These are phyloP conservation scores for Parasteatoda lunata DNA, from an alignment of 2,888 invertebrate species.

Conservation along the genomic window DNA sequence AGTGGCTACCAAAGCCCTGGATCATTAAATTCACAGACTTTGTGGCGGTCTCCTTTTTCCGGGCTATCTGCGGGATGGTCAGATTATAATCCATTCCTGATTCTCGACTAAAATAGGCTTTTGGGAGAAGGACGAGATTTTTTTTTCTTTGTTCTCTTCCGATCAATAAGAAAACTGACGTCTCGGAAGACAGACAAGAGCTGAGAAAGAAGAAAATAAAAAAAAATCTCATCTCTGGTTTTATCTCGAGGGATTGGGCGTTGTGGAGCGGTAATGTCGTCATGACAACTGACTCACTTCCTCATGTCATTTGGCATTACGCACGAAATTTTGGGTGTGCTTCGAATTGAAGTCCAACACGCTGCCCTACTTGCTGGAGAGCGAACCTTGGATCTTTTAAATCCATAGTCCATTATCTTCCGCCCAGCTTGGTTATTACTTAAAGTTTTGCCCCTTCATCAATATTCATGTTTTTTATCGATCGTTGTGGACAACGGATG, in stretches of 20 bases:
- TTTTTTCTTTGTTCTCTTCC: not conserved
- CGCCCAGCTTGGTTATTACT: not conserved
- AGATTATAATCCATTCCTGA: not conserved
- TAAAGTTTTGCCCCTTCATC: not conserved
- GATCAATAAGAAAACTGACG: constrained; percentile 41
- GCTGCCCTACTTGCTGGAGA: not conserved
- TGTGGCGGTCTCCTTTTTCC: not conserved
- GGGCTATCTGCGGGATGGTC: not conserved
- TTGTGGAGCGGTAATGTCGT: constrained; percentile 25
- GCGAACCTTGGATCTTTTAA: not conserved
- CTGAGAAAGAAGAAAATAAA: not conserved
- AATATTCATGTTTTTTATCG: not conserved
- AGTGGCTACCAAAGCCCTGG: too few relatives aligned
- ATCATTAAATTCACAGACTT: not conserved
- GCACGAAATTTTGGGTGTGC: not conserved
- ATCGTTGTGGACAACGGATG: not conserved
- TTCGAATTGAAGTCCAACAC: constrained; percentile 24
- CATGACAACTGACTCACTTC: constrained; percentile 26
- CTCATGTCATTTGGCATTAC: not conserved
- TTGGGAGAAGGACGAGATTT: not conserved
- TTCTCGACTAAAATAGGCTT: not conserved
- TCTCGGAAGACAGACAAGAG: constrained; percentile 28
- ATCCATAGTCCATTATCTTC: not conserved
- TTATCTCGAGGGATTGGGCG: constrained; percentile 40
- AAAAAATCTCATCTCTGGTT: constrained; percentile 18